phyloP scores from a whole-genome alignment of 2,888 invertebrate genomes.

The Cheilosia pagana region DNA sequence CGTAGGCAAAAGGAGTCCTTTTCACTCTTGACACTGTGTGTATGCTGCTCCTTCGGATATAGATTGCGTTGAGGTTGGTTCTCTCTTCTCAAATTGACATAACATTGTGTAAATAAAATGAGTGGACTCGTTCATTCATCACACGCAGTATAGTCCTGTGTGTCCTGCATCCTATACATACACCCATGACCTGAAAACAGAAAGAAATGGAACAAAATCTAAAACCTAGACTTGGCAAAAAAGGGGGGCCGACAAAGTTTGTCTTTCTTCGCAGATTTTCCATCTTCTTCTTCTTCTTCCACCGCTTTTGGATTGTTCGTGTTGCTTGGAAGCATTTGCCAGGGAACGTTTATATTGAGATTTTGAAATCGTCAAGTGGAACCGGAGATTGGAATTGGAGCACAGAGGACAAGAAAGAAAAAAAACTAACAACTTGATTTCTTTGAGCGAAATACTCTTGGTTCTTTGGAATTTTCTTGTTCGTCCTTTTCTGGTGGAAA shows the following conservation, averaged over 20 bases:
- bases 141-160: constrained; percentile 38
- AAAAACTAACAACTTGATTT: constrained; percentile 63
- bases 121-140: constrained; percentile 63
- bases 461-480: constrained; percentile 1
- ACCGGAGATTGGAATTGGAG: constrained; percentile 68
- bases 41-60: constrained; percentile 9
- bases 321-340: not conserved
- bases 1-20: constrained; percentile 56
- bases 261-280: constrained; percentile 31
- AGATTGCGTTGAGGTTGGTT: constrained; percentile 29
- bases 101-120: constrained; percentile 65
- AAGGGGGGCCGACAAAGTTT: constrained; percentile 42
- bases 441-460: constrained; percentile 53
- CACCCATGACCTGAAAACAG: constrained; percentile 51
- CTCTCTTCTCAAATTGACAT: constrained; percentile 50
- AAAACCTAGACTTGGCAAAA: constrained; percentile 33
- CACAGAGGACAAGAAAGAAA: constrained; percentile 15
- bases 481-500: constrained; percentile 7
- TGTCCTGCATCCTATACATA: constrained; percentile 10
- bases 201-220: constrained; percentile 19
- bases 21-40: not conserved
- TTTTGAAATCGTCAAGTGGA: constrained; percentile 69
- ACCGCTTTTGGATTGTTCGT: not conserved
- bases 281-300: constrained; percentile 1
- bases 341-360: constrained; percentile 61